phyloP scores from a whole-genome alignment of 2,797 vertebrate genomes.

The Protosalanx chinensis region DNA sequence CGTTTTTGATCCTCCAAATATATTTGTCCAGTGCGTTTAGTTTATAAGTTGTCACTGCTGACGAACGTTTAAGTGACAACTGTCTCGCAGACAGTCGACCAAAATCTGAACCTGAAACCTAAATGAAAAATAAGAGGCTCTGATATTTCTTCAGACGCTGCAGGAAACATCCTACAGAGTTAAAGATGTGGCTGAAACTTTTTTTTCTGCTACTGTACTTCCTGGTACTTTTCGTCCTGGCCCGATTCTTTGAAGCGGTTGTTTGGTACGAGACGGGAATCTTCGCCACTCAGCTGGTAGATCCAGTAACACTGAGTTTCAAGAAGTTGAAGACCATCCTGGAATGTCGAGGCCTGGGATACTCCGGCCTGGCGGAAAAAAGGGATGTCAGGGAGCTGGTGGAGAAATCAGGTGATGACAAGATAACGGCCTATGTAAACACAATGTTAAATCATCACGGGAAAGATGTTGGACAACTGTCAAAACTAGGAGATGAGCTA shows the following conservation, averaged over 20 bases:
- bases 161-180: background rate
- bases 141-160: background rate
- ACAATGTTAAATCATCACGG: background rate
- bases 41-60: background rate
- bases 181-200: conserved; percentile 91
- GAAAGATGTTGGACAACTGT: background rate
- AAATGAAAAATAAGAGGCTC: conserved; percentile 21
- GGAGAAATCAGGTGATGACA: conserved; percentile 88
- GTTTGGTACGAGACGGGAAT: conserved; percentile 95
- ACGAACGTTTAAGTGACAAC: background rate
- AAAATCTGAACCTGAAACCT: background rate
- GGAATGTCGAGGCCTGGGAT: conserved; percentile 88
- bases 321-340: conserved; percentile 90
- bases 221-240: conserved; percentile 85
- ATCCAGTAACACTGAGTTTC: conserved; percentile 90
- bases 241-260: conserved; percentile 89
- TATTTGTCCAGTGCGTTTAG: too few relatives aligned
- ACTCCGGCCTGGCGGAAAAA: conserved; percentile 87
- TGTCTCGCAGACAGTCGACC: background rate
- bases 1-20: background rate
- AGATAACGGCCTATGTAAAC: background rate
- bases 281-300: conserved; percentile 91
- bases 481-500: background rate
- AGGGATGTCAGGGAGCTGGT: conserved; percentile 90
- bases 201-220: conserved; percentile 93